A percentile compares a stretch with the other conserved stretches of the same genome.
Conservation (phyloP, 2,888 invertebrate species). For the Amiota communis region DNA sequence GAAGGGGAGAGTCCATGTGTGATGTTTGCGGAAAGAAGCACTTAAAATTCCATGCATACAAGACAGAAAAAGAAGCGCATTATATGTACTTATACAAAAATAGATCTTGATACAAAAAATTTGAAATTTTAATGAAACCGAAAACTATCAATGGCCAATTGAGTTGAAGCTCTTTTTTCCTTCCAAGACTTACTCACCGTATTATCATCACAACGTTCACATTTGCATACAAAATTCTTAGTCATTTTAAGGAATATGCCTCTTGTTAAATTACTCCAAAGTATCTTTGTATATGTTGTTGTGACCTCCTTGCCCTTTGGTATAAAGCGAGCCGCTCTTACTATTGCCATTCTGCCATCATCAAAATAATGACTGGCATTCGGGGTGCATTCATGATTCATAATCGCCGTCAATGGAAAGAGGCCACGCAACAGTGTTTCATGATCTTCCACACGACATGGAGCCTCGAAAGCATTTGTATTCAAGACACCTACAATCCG, state of each 20-base stretch:
- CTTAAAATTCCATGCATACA: too few species aligned
- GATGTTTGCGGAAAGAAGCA: too few species aligned
- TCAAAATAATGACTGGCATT: conserved; percentile 82
- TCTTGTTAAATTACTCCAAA: conserved; percentile 82
- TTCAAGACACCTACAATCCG: conserved; percentile 71
- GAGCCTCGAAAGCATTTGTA: conserved; percentile 73
- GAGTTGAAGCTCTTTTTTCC: too few species aligned
- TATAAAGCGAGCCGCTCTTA: conserved; percentile 78
- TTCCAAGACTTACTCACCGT: conserved; percentile 75
- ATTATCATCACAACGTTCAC: conserved; percentile 81
- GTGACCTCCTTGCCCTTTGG: conserved; percentile 81
- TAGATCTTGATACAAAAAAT: too few species aligned
- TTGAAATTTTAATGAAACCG: too few species aligned
- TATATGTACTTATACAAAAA: too few species aligned
- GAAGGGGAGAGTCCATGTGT: too few species aligned
- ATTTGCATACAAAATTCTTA: conserved; percentile 82
- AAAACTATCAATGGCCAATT: too few species aligned
- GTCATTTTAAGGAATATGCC: conserved; percentile 77
- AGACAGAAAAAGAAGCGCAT: too few species aligned
- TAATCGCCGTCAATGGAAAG: conserved; percentile 80
- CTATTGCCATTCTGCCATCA: conserved; percentile 76
- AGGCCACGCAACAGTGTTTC: conserved; percentile 77
- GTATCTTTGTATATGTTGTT: conserved; percentile 81
- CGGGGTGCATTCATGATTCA: conserved; percentile 83
- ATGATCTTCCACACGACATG: conserved; percentile 62